Evolutionary conservation across 1,140 invertebrate genomes (phyloP).

Genomic region (Mercenaria mercenaria): DNA sequence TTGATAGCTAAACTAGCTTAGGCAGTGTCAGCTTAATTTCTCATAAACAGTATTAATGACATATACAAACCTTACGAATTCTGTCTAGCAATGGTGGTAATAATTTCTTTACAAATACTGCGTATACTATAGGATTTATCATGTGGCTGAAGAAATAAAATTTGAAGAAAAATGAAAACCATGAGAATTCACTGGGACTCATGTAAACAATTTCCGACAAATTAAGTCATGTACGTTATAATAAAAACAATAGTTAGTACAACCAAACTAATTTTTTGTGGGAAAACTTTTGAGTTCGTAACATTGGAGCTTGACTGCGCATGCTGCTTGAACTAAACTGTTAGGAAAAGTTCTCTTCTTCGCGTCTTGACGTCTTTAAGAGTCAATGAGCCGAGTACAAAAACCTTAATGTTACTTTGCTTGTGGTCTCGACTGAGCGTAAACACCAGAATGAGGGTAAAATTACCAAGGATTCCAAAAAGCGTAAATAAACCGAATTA

Average conservation of each 20-base stretch:
- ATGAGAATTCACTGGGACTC: constrained; percentile 8
- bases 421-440: constrained; percentile 28
- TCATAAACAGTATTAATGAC: no score
- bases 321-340: constrained; percentile 20
- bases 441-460: constrained; percentile 39
- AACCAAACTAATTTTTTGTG: constrained; percentile 54
- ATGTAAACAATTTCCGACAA: neutral
- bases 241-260: constrained; percentile 51
- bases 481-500: constrained; percentile 38
- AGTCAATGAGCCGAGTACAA: constrained; percentile 30
- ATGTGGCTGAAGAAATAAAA: constrained; percentile 58
- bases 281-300: constrained; percentile 24
- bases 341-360: constrained; percentile 26
- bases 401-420: constrained; percentile 52
- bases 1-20: no score
- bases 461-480: constrained; percentile 40
- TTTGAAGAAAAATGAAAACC: constrained; percentile 42
- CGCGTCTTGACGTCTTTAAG: neutral
- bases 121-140: constrained; percentile 54
- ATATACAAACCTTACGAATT: neutral
- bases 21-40: no score
- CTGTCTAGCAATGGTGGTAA: neutral
- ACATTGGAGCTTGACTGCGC: constrained; percentile 1
- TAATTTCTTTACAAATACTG: constrained; percentile 41
- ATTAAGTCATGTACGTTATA: constrained; percentile 27